Base-by-base conservation (phyloP, 2,888 invertebrate genomes). In the Carabus problematicus region DNA sequence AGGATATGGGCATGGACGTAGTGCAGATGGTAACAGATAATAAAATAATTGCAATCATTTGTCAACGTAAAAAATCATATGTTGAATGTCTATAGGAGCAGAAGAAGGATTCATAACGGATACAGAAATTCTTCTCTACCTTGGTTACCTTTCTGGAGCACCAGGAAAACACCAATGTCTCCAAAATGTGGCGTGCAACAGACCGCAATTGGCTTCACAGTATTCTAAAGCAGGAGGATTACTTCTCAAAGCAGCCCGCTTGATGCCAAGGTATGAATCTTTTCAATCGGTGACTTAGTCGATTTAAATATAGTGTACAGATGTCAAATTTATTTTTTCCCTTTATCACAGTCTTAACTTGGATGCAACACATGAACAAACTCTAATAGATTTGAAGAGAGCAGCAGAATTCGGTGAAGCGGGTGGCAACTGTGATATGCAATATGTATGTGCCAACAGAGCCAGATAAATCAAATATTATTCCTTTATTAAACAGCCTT, bases 171-270 rank as follows among this genome's bases (percentile, higher is more conserved):
- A 88, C 78, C 86, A 88, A 49, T 94, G 94, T 76, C 82, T 94
- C 40, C 90, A 91, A 78, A 85, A 89, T 60, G 86, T 93, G 1
- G 90, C 93, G 8, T 95, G 94, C 76, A 88, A 89, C 76, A 87
- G 88, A 72, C 93, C 93, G 0, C 82, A 85, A 54, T 87, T 89
- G 70, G 91, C 93, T 8, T 87, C 86, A 66, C 86, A 91, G 72
- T 94, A 94, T 79, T 85, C 89, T 1, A 88, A 89, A 1, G 94
- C 92, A 0, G 91, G 90, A n/a, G 91, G 91, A 73, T 86, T 93
- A 72, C 79, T 94, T 9, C 76, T 93, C 67, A 90, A 91, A 76
- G 88, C 90, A 56, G 86, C 89, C 14, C 89, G 89, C 76, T 82
- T 91, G 71, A 83, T 91, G 73, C 84, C 88, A 76, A 87, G 87